A percentile compares a stretch with the other conserved stretches of the same genome.
phyloP scores from a whole-genome alignment of 53 echinoderm and acorn worm genomes.

The Arbacia lixula region DNA sequence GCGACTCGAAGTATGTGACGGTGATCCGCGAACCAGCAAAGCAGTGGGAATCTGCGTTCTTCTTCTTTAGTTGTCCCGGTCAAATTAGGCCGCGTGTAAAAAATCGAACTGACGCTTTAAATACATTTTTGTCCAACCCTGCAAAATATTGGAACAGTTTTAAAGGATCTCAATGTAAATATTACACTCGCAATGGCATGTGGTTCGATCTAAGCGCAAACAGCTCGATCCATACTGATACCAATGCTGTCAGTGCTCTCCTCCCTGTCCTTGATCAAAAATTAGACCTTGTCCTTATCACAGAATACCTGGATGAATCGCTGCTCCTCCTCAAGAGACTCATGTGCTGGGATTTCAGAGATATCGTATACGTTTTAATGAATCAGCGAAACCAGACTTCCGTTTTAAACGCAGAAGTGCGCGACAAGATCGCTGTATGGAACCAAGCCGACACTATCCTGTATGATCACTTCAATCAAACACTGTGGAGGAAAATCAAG shows the following conservation, averaged over 20 bases:
- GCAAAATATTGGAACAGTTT: background rate
- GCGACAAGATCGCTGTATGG: conserved; percentile 62
- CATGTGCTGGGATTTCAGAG: conserved; percentile 69
- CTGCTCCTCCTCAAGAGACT: conserved; percentile 73
- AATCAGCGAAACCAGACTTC: conserved; percentile 61
- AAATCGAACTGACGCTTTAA: background rate
- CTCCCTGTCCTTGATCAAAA: conserved; percentile 56
- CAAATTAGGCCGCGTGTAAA: background rate
- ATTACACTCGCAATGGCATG: conserved; percentile 24
- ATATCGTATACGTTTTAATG: conserved; percentile 67
- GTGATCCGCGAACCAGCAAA: conserved; percentile 32
- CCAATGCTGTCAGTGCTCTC: background rate
- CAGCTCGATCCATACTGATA: background rate
- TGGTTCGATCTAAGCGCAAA: conserved; percentile 17
- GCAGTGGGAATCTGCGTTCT: conserved; percentile 52
- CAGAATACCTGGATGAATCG: conserved; percentile 75
- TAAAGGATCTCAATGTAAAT: background rate
- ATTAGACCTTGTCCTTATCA: conserved; percentile 66
- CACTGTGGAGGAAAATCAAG: conserved; percentile 68
- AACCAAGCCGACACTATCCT: conserved; percentile 62
- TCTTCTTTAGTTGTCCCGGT: conserved; percentile 10
- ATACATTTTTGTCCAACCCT: background rate
- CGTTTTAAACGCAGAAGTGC: conserved; percentile 1
- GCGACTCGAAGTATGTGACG: conserved; percentile 7
- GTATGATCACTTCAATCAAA: conserved; percentile 70